Evolutionary conservation across 2,888 invertebrate species (phyloP), one percentile per base, ranked within the genome.

Genomic region (Blastobasis adustella): DNA sequence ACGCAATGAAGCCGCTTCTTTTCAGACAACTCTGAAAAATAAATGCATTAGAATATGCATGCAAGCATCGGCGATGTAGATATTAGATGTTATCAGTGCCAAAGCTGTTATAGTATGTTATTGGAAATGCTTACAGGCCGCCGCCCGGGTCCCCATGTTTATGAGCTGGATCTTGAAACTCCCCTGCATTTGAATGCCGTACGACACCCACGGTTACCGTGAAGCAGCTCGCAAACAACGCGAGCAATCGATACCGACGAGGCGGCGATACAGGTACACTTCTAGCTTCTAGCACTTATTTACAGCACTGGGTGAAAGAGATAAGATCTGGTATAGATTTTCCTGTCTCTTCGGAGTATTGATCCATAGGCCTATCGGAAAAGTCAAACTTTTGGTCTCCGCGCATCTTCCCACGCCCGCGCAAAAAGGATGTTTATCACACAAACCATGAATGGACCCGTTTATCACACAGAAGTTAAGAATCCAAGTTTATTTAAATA

Each of bases 141-240:
- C 96, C 79, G 96, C 96, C 90, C 96, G 92, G 67, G 96, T 97
- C 85, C 96, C 96, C 96, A 96, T 96, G 87, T 93, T 94, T 86
- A 92, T 91, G 71, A 92, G 91, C 78, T 92, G 92, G 71, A 91
- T 91, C 89, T 89, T 91, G 85, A 92, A 92, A 81, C 91, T 92
- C 83, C 91, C 91, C 84, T 91, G 91, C 92, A 92, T 92, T 82
- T 73, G 76, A 73, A 67, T 73, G 78, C 69, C 69, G 76, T 69
- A 68, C 70, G 62, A 62, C 70, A 63, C 71, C 65, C 68, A 62
- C 71, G 66, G 67, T 66, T 69, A 69, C 58, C 71, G 73, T 46
- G 39, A 49, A 54, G 45, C 40, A 38, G 67, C 59, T 58, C 59
- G 62, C 61, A 59, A 45, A 66, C 56, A 63, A 69, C 63, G 69